These are phyloP conservation scores for Cephus pulcher DNA, from an alignment of 2,888 invertebrate species.

Conservation along the genomic window DNA sequence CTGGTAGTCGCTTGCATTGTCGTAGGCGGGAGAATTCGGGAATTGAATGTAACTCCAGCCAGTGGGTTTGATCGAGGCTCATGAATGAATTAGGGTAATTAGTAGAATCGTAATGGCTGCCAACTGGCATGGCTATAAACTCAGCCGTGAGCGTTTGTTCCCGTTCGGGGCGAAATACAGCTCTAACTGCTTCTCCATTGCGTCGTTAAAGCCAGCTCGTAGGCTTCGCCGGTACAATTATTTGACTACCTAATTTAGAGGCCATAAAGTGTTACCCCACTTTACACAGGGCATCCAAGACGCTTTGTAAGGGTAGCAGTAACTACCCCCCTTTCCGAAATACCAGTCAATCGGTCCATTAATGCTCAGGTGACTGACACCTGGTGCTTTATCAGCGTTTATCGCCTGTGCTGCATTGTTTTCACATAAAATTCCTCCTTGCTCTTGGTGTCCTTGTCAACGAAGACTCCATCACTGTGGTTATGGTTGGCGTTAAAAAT, in stretches of 20 bases:
- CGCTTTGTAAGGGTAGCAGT: neutral
- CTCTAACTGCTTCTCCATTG: constrained; percentile 6
- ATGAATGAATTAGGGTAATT: constrained; percentile 40
- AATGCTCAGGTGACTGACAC: neutral
- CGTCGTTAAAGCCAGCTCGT: constrained; percentile 9
- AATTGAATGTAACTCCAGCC: constrained; percentile 31
- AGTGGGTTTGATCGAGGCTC: constrained; percentile 35
- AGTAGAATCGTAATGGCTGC: constrained; percentile 35
- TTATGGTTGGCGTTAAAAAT: neutral
- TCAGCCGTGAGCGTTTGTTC: constrained; percentile 14
- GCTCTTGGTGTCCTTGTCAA: neutral
- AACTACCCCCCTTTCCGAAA: neutral
- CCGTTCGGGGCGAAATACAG: neutral
- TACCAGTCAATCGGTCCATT: neutral
- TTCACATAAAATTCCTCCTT: neutral
- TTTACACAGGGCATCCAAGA: neutral
- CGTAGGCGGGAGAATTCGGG: neutral
- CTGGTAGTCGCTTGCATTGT: neutral
- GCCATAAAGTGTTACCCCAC: constrained; percentile 24
- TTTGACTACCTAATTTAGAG: constrained; percentile 38
- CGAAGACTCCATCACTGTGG: neutral
- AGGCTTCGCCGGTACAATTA: constrained; percentile 28
- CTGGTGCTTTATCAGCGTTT: neutral
- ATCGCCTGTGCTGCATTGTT: neutral
- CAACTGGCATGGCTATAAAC: constrained; percentile 31